Evolutionary conservation across 2,113 vertebrate species (phyloP), one percentile per base, ranked within the genome.

Genomic region (Argyrosomus japonicus): DNA sequence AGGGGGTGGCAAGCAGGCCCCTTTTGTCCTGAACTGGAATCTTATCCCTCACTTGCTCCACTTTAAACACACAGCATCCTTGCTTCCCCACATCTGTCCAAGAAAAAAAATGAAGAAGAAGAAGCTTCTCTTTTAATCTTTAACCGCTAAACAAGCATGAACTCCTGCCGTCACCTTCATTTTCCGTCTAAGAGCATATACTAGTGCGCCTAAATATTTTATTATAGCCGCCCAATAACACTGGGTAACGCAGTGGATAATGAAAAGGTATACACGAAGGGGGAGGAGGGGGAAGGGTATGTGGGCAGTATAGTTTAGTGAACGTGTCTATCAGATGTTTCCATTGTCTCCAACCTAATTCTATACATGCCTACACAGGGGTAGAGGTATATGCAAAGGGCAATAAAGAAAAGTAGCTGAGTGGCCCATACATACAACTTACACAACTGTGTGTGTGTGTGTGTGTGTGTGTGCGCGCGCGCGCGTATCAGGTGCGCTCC

Each of bases 101-200:
- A 82, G 86, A 17, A n/a, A n/a, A 64, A 86, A 76, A 83, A 86
- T 51, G 58, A 63, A 88, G 14, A 56, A 23, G 14, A n/a, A 79
- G 83, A 89, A 84, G 87, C 83, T 70, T 80, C 91, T 92, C 83
- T 95, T 96, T 95, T 91, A 94, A 93, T 94, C 93, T 95, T 93
- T 94, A 95, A 93, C 94, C 54, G 65, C 89, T 91, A 97, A 96
- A 96, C 94, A 96, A 94, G 93, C 91, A 93, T 84, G 84, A 81
- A 88, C 88, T 90, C 89, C 79, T 89, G 87, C 88, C 88, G 84
- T 89, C 88, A 64, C 89, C 94, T 94, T 94, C 92, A 91, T 95
- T 95, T 94, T 91, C 85, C 73, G 51, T 94, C 91, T 95, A 95
- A 95, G 94, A 94, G 93, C 96, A 94, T 95, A 94, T 93, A 95